Percentiles rank a stretch among this genome's conserved stretches.
Conservation (phyloP, 2,113 vertebrate species). For the Microcebus tavaratra region DNA sequence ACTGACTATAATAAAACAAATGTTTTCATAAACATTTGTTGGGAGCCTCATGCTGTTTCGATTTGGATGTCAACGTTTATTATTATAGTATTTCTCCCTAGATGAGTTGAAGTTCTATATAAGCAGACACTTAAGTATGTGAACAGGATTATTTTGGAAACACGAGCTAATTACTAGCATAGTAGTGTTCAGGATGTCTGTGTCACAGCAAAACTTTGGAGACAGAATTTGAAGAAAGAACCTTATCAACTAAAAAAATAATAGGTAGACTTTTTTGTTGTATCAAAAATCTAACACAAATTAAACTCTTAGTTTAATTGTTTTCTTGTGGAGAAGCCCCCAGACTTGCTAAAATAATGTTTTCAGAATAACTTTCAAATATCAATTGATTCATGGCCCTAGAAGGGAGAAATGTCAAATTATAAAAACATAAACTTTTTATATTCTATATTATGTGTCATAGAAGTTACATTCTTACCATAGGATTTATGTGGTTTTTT, state of each 20-base stretch:
- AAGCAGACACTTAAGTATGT: slow-evolving; percentile 59
- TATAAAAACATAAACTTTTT: background rate
- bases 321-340: background rate
- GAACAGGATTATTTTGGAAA: slow-evolving; percentile 59
- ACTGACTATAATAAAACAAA: slow-evolving; percentile 72
- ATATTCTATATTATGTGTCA: background rate
- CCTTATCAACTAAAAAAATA: background rate
- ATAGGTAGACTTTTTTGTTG: background rate
- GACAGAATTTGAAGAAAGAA: slow-evolving; percentile 50
- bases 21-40: slow-evolving; percentile 78
- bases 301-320: slow-evolving; percentile 45
- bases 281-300: slow-evolving; percentile 51
- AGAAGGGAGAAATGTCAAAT: background rate
- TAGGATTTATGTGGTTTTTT: background rate
- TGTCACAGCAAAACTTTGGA: slow-evolving; percentile 17
- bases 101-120: slow-evolving; percentile 57
- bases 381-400: background rate
- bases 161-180: slow-evolving; percentile 51
- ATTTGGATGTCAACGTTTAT: slow-evolving; percentile 60
- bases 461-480: background rate
- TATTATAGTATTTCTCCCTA: slow-evolving; percentile 57
- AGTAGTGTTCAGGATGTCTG: slow-evolving; percentile 36
- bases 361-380: slow-evolving; percentile 37
- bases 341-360: slow-evolving; percentile 12
- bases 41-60: slow-evolving; percentile 61